phyloP scores from a whole-genome alignment of 2,113 vertebrate species.

The Melanotaenia duboulayi region DNA sequence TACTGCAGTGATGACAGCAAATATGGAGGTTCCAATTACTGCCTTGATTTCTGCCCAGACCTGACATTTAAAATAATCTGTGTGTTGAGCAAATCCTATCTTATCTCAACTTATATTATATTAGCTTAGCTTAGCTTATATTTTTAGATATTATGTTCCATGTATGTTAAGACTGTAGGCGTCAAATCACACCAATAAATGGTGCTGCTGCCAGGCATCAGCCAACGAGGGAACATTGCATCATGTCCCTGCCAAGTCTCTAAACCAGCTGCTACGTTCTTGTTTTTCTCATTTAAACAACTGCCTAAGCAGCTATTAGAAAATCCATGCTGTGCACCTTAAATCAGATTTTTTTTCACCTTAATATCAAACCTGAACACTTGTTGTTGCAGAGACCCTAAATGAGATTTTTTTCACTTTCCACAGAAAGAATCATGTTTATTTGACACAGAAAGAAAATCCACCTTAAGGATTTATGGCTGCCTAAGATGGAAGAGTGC shows the following conservation, averaged over 20 bases:
- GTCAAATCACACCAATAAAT: too few relatives aligned
- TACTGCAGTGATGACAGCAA: constrained; percentile 44
- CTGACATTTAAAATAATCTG: constrained; percentile 38
- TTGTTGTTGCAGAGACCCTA: not conserved
- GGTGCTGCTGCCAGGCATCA: constrained; percentile 9
- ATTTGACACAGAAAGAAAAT: not conserved
- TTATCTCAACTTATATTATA: not conserved
- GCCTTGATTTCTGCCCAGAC: not conserved
- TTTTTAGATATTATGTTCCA: constrained; percentile 1
- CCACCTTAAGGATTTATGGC: not conserved
- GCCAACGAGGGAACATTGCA: constrained; percentile 19
- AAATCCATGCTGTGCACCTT: not conserved
- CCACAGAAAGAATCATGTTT: not conserved
- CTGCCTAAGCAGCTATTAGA: not conserved
- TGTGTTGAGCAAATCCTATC: not conserved
- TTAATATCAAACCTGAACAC: not conserved
- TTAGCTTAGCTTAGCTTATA: not conserved
- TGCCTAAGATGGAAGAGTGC: not conserved
- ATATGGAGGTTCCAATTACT: constrained; percentile 48
- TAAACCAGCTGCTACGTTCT: constrained; percentile 24
- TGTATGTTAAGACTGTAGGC: too few relatives aligned
- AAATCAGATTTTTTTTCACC: constrained; percentile 2
- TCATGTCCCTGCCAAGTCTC: constrained; percentile 10
- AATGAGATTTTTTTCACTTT: not conserved
- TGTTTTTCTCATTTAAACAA: constrained; percentile 25